phyloP scores from a whole-genome alignment of 1,140 invertebrate genomes.

The Eumaeus atala region DNA sequence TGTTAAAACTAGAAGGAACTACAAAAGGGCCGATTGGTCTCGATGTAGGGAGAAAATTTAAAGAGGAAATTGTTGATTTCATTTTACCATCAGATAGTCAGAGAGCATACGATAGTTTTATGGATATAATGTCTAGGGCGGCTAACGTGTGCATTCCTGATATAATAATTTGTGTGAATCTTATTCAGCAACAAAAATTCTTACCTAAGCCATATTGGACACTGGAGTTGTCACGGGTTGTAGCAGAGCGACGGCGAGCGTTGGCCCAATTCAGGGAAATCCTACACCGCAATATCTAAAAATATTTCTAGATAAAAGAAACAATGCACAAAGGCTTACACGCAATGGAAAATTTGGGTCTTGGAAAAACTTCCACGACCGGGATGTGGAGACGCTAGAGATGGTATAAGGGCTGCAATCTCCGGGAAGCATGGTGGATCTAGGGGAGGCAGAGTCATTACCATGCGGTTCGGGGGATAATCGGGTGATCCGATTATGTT shows the following conservation, averaged over 20 bases:
- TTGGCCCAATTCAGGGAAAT: slow-evolving; percentile 22
- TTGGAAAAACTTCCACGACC: background rate
- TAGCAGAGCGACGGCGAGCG: slow-evolving; percentile 17
- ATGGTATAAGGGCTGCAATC: slow-evolving; percentile 5
- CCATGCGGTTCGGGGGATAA: no score
- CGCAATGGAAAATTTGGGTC: background rate
- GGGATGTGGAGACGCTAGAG: slow-evolving; percentile 6
- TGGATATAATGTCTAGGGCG: slow-evolving; percentile 20
- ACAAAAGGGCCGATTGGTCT: slow-evolving; percentile 24
- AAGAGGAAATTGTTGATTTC: background rate
- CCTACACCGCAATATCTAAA: slow-evolving; percentile 23
- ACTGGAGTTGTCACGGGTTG: slow-evolving; percentile 11
- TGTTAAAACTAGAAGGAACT: slow-evolving; percentile 24
- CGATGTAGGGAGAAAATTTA: slow-evolving; percentile 15
- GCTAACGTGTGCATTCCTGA: slow-evolving; percentile 23
- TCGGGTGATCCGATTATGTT: no score
- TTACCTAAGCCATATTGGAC: slow-evolving; percentile 23
- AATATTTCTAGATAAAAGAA: slow-evolving; percentile 7
- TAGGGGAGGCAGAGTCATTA: no score
- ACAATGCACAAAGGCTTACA: background rate
- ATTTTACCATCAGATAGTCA: slow-evolving; percentile 13
- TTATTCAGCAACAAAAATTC: slow-evolving; percentile 23
- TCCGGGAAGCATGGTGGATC: no score
- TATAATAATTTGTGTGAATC: slow-evolving; percentile 18
- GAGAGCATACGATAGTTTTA: slow-evolving; percentile 21